A percentile compares a stretch with the other conserved stretches of the same genome.
Conservation (phyloP, 2,797 vertebrate species). For the Sarcophilus harrisii region DNA sequence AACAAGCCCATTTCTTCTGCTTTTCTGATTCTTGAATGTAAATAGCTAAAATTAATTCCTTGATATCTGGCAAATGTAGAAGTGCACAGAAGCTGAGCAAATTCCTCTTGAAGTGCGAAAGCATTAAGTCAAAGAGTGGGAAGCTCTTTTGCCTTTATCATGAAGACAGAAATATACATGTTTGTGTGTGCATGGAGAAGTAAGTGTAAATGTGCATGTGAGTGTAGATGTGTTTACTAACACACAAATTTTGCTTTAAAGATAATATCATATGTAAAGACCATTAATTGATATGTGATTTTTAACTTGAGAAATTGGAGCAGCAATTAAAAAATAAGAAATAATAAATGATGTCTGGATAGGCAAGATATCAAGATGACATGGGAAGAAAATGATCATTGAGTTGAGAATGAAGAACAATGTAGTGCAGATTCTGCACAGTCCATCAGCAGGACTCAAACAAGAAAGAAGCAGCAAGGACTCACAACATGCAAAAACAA, state of each 20-base stretch:
- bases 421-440: too few relatives aligned
- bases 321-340: conserved; percentile 7
- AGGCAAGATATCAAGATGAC: conserved; percentile 6
- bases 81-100: neutral
- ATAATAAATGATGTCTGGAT: neutral
- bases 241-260: too few relatives aligned
- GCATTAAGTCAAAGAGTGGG: conserved; percentile 11
- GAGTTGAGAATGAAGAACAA: neutral
- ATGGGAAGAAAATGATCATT: neutral
- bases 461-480: too few relatives aligned
- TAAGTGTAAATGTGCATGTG: too few relatives aligned
- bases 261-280: neutral
- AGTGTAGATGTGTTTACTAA: too few relatives aligned
- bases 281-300: neutral
- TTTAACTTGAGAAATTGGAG: neutral
- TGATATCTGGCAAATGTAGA: conserved; percentile 38
- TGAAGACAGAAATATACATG: neutral
- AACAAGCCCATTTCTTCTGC: neutral
- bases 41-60: neutral
- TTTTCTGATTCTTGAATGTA: conserved; percentile 12
- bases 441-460: too few relatives aligned
- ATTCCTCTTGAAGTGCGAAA: neutral
- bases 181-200: too few relatives aligned
- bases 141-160: neutral
- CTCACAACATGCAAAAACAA: too few relatives aligned